Conservation (phyloP, 2,797 vertebrate genomes). For the Macropodus opercularis region DNA sequence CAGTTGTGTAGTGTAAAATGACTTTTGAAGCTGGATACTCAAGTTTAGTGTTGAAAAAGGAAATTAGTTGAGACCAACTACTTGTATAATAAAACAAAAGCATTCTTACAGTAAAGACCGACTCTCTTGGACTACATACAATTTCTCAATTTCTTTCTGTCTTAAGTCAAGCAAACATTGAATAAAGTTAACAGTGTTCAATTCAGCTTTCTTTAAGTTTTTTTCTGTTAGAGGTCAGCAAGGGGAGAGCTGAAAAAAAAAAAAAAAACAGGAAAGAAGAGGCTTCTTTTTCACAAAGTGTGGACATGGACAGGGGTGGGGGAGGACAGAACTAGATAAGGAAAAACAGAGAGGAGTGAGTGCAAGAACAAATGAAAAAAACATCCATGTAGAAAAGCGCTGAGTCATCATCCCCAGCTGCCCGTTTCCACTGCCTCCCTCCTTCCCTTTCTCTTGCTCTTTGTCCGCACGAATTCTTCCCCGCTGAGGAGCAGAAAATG, state of each 20-base stretch:
- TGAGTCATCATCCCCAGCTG: constrained; percentile 67
- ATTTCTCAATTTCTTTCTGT: constrained; percentile 61
- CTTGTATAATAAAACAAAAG: constrained; percentile 73
- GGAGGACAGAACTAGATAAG: constrained; percentile 62
- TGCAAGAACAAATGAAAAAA: constrained; percentile 71
- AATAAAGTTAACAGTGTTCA: constrained; percentile 68
- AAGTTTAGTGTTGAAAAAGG: constrained; percentile 69
- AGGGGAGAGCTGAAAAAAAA: constrained; percentile 26
- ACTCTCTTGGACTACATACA: constrained; percentile 70
- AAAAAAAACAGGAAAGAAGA: constrained; percentile 54
- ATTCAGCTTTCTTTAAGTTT: constrained; percentile 39
- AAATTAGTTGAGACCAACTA: constrained; percentile 73
- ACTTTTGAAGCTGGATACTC: constrained; percentile 66
- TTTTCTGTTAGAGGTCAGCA: constrained; percentile 63
- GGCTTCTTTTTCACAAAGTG: constrained; percentile 54
- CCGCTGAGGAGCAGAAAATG: constrained; percentile 50
- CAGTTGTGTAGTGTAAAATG: constrained; percentile 67
- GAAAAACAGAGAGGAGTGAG: constrained; percentile 56
- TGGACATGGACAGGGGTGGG: constrained; percentile 38
- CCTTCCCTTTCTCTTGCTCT: constrained; percentile 27
- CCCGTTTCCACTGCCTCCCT: constrained; percentile 49
- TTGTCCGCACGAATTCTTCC: constrained; percentile 66
- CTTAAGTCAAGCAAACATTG: constrained; percentile 71
- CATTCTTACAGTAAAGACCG: constrained; percentile 71
- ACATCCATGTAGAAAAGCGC: constrained; percentile 70